These are phyloP conservation scores for Labeo catla DNA, from an alignment of 2,113 vertebrate species.

Conservation along the genomic window DNA sequence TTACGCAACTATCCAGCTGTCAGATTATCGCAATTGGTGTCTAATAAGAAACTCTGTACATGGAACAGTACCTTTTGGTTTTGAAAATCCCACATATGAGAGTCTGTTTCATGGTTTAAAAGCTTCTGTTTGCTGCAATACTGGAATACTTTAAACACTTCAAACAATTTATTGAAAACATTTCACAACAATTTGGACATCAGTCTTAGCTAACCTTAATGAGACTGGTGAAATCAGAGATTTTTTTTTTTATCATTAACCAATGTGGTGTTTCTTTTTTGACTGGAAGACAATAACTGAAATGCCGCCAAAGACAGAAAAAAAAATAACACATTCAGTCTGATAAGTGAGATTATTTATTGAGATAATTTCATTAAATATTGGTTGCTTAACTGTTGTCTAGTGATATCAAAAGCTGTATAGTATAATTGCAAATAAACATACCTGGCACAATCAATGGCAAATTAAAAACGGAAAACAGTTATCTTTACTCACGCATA, in stretches of 20 bases:
- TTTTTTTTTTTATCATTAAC: neutral
- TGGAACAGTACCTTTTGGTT: neutral
- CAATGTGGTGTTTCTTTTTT: neutral
- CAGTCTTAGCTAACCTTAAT: neutral
- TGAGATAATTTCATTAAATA: neutral
- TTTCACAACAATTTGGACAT: slow-evolving; percentile 3
- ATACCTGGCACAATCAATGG: neutral
- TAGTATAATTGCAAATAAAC: neutral
- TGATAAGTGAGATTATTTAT: slow-evolving; percentile 7
- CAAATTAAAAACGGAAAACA: neutral
- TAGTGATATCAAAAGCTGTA: neutral
- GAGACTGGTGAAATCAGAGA: neutral
- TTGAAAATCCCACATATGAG: neutral
- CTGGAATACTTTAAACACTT: neutral
- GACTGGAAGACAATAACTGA: neutral
- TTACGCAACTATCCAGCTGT: neutral
- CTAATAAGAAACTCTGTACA: neutral
- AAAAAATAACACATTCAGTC: neutral
- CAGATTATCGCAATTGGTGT: neutral
- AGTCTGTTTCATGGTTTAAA: neutral
- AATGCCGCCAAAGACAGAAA: neutral
- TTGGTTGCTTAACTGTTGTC: neutral
- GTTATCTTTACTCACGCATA: neutral
- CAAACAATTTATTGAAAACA: neutral
- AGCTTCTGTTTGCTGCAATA: neutral